Evolutionary conservation across 2,888 invertebrate species (phyloP).

Genomic region (Callyntrura sp.): DNA sequence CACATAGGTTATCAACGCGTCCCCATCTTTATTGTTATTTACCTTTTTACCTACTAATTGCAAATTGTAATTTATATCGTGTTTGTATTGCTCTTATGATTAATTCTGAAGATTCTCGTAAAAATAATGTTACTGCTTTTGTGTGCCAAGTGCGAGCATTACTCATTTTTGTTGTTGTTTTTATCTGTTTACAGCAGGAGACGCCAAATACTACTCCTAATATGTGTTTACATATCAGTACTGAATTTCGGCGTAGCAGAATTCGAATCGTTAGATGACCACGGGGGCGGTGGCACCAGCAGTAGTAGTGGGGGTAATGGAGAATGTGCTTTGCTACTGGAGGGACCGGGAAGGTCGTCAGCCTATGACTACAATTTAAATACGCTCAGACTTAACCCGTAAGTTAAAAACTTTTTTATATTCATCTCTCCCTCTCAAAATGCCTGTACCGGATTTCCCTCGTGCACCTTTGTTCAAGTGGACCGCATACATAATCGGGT

Average conservation of each 20-base stretch:
- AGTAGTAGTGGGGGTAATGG: conserved; percentile 83
- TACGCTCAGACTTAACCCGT: conserved; percentile 91
- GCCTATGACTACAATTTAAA: conserved; percentile 94
- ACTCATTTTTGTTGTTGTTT: neutral
- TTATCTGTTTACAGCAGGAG: conserved; percentile 77
- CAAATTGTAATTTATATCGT: conserved; percentile 32
- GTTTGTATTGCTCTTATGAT: neutral
- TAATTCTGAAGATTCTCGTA: too few species aligned
- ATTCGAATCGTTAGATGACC: conserved; percentile 82
- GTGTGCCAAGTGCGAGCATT: too few species aligned
- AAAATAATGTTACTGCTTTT: neutral
- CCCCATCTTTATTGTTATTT: neutral
- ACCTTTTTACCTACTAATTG: too few species aligned
- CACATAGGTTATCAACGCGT: neutral
- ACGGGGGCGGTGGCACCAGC: conserved; percentile 84
- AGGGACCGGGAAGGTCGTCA: conserved; percentile 92
- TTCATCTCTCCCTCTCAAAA: too few species aligned
- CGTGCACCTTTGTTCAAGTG: conserved; percentile 19
- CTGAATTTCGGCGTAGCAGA: conserved; percentile 76
- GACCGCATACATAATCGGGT: too few species aligned
- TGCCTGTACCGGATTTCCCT: too few species aligned
- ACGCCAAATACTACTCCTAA: conserved; percentile 83
- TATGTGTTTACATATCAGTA: conserved; percentile 80
- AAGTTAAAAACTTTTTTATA: conserved; percentile 86
- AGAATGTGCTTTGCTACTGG: conserved; percentile 90